Evolutionary conservation across 1,140 invertebrate genomes (phyloP), one percentile per base, ranked within the genome.

Genomic region (Polyergus mexicanus): DNA sequence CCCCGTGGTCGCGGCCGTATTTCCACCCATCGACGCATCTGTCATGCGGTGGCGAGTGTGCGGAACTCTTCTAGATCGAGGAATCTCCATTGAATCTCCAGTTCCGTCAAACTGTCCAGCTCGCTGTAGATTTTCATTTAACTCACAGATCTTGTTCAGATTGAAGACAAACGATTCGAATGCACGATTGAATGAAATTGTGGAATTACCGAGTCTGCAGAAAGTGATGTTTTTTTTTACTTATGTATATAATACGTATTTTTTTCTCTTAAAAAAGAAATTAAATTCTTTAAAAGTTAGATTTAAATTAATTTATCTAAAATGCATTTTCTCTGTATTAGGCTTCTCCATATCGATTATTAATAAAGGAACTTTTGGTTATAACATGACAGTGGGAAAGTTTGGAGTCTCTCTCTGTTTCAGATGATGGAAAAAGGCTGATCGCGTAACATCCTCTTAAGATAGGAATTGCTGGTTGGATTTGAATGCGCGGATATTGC

Each of bases 21-120:
- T 83, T 83, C 68, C 68, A 72, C 6, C 54, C 68, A 58, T 81
- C 54, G 78, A 74, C 68, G 66, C 78, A 41, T 66, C 13, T 51
- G 60, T 74, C 68, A 41, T 58, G 6, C 47, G 35, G 22, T 35
- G 35, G 16, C 32, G 44, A 22, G n/a, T 19, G 28, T 68, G 19
- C 66, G 28, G 56, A 81, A 58, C 66, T 66, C 66, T 72, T 44
- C 54, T 8, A 60, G 78, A 71, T 19, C 22, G 41, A 41, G 51
- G 11, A 19, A 16, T 22, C 44, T 22, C 22, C 10, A 81, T 11
- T 68, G 35, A 80, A 54, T 28, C 62, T 51, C 25, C 13, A 32
- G 6, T 51, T 44, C 35, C 44, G n/a, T 25, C 65, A 22, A 72
- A 60, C 76, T 54, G 28, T 38, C 56, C 68, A 25, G 13, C n/a